Conservation (phyloP, 2,113 vertebrate genomes). For the Vulpes lagopus region DNA sequence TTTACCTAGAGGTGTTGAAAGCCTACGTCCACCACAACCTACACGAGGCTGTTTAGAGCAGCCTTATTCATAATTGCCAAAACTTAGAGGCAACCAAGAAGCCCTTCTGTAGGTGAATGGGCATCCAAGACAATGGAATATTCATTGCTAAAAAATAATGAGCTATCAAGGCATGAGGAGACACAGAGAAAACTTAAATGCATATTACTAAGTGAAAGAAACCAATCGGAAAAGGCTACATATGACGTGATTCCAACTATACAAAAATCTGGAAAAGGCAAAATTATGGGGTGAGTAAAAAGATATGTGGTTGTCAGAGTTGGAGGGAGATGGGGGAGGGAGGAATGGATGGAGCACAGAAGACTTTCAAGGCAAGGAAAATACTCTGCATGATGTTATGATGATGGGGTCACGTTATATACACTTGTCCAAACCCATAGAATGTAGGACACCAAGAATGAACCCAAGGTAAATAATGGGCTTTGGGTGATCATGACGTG, state of each 20-base stretch:
- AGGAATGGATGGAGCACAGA: background rate
- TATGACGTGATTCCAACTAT: background rate
- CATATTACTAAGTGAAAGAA: background rate
- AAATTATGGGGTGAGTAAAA: background rate
- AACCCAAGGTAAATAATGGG: background rate
- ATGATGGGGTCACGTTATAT: background rate
- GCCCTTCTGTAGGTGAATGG: background rate
- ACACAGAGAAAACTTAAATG: background rate
- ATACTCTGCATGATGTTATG: background rate
- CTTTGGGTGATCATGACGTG: background rate
- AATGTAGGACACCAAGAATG: background rate
- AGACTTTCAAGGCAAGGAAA: background rate
- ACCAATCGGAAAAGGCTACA: background rate
- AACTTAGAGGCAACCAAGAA: background rate
- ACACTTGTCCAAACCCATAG: background rate
- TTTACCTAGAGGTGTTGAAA: background rate
- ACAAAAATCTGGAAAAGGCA: background rate
- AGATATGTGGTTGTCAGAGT: too few relatives aligned
- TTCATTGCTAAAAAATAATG: background rate
- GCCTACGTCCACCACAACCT: background rate
- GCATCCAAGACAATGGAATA: background rate
- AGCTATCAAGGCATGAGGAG: background rate
- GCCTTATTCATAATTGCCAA: background rate
- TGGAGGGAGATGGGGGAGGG: too few relatives aligned
- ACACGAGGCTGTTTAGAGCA: background rate